Evolutionary conservation across 1,140 invertebrate species (phyloP).

Genomic region (Pemphigus obesinymphae): DNA sequence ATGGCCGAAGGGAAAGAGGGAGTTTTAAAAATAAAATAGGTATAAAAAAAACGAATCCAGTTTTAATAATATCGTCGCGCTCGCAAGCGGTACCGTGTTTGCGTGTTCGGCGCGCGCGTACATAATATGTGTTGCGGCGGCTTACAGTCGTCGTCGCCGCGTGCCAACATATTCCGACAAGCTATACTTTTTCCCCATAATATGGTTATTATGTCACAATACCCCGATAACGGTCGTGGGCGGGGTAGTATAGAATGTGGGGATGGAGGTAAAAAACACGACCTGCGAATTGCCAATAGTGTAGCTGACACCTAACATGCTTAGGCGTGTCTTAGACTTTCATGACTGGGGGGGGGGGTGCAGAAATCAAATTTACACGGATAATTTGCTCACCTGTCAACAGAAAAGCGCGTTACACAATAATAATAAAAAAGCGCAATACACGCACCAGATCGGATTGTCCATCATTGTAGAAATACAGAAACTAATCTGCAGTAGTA

Average conservation of each 20-base stretch:
- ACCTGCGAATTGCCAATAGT: no score
- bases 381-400: no score
- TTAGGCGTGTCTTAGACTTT: no score
- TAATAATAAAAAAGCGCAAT: no score
- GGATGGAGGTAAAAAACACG: background rate
- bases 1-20: background rate
- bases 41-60: slow-evolving; percentile 27
- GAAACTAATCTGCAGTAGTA: no score
- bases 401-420: no score
- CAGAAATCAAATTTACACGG: no score
- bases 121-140: background rate
- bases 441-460: no score
- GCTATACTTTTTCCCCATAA: background rate
- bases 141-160: background rate
- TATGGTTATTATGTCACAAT: slow-evolving; percentile 1
- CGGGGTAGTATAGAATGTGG: background rate
- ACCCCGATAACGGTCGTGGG: background rate
- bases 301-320: no score
- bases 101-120: background rate
- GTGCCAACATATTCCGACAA: slow-evolving; percentile 11
- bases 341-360: no score
- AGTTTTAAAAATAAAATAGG: slow-evolving; percentile 9
- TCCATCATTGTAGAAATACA: no score
- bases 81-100: background rate
- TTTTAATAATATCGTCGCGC: slow-evolving; percentile 29